phyloP scores from a whole-genome alignment of 2,888 invertebrate genomes.

The Polyploca ridens region DNA sequence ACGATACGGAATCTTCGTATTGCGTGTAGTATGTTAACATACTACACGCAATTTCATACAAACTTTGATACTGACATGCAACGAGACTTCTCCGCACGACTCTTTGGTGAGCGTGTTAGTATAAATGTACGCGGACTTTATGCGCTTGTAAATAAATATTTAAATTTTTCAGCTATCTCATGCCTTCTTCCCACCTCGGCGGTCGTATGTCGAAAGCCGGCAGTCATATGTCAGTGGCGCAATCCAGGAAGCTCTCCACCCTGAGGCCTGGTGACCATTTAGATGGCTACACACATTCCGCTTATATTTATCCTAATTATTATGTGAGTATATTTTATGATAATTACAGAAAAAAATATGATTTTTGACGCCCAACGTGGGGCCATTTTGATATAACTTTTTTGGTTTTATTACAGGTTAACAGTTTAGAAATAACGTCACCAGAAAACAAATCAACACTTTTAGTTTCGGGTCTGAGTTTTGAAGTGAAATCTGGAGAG shows the following conservation, averaged over 20 bases:
- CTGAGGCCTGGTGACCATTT: constrained; percentile 83
- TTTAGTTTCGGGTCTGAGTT: constrained; percentile 89
- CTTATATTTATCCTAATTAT: constrained; percentile 86
- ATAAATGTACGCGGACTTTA: too few species aligned
- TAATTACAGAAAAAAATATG: background rate
- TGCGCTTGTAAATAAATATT: background rate
- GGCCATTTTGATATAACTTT: background rate
- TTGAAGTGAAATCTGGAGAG: constrained; percentile 96
- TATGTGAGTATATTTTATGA: constrained; percentile 79
- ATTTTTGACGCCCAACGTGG: background rate
- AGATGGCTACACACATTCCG: constrained; percentile 81
- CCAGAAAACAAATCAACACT: constrained; percentile 82
- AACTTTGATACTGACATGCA: too few species aligned
- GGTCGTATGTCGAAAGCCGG: constrained; percentile 87
- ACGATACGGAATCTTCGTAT: too few species aligned
- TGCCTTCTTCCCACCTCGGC: constrained; percentile 79
- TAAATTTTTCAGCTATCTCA: constrained; percentile 64
- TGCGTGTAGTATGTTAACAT: too few species aligned
- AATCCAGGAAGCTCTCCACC: constrained; percentile 83
- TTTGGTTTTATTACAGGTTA: constrained; percentile 69
- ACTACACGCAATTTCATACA: too few species aligned
- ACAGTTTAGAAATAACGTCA: constrained; percentile 86
- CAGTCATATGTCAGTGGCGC: constrained; percentile 85
- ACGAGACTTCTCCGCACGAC: too few species aligned
- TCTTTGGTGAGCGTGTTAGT: too few species aligned